Evolutionary conservation across 2,888 invertebrate species (phyloP).

Genomic region (Stenodema calcarata): DNA sequence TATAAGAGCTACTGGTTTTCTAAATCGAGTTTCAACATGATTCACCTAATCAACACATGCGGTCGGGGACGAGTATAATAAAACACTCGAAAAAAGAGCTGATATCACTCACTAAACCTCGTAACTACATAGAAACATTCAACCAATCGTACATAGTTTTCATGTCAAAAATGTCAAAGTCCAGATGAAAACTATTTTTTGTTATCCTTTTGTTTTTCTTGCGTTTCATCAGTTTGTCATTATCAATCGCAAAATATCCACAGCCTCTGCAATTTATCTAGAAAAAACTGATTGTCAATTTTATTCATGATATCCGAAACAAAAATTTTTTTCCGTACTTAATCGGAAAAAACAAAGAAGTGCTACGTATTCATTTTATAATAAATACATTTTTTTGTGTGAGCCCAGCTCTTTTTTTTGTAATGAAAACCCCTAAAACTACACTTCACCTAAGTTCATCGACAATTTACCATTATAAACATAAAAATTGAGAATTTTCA

Average conservation of each 20-base stretch:
- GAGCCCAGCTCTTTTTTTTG: slow-evolving; percentile 34
- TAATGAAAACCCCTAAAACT: not conserved
- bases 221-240: slow-evolving; percentile 39
- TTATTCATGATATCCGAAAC: slow-evolving; percentile 48
- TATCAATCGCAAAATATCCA: slow-evolving; percentile 51
- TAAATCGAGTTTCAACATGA: not conserved
- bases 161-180: slow-evolving; percentile 22
- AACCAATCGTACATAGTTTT: slow-evolving; percentile 18
- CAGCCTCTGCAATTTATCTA: slow-evolving; percentile 54
- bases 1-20: not conserved
- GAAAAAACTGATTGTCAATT: slow-evolving; percentile 53
- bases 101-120: slow-evolving; percentile 29
- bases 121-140: slow-evolving; percentile 35
- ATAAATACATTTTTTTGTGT: slow-evolving; percentile 31
- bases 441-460: not conserved
- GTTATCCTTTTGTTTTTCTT: not conserved
- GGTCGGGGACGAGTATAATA: not conserved
- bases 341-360: slow-evolving; percentile 4
- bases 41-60: not conserved
- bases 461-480: slow-evolving; percentile 20
- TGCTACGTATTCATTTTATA: slow-evolving; percentile 17
- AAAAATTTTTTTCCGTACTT: not conserved
- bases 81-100: not conserved
- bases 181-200: slow-evolving; percentile 22
- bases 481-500: slow-evolving; percentile 4